These are phyloP conservation scores for Sprattus sprattus DNA, from an alignment of 2,113 vertebrate species.

Conservation along the genomic window DNA sequence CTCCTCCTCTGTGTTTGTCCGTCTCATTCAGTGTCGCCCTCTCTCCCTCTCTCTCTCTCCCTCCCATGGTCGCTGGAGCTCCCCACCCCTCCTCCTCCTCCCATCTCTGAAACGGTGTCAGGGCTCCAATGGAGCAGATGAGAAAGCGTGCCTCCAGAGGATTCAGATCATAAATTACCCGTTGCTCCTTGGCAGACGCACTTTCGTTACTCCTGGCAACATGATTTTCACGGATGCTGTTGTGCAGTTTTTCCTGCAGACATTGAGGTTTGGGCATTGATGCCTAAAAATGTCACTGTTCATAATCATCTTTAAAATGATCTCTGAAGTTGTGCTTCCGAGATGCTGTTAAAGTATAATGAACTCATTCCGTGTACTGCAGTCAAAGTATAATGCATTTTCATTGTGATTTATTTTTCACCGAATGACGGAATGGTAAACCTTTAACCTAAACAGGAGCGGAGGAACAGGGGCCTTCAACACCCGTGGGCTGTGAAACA, in stretches of 20 bases:
- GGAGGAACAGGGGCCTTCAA: background rate
- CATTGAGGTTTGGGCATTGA: background rate
- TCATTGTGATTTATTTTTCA: background rate
- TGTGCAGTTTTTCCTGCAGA: background rate
- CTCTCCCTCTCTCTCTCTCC: slow-evolving; percentile 49
- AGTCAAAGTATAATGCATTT: background rate
- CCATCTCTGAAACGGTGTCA: slow-evolving; percentile 58
- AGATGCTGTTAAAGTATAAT: background rate
- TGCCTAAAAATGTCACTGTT: background rate
- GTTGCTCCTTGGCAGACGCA: slow-evolving; percentile 9
- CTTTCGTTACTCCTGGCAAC: slow-evolving; percentile 36
- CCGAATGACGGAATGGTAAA: background rate
- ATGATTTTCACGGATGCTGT: background rate
- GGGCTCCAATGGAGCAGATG: slow-evolving; percentile 36
- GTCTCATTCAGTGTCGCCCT: slow-evolving; percentile 72
- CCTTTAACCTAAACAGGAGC: background rate
- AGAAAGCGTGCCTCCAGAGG: slow-evolving; percentile 41
- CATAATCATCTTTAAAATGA: background rate
- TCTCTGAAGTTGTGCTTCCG: background rate
- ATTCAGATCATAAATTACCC: slow-evolving; percentile 56
- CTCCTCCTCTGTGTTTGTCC: slow-evolving; percentile 50
- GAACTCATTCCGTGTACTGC: background rate
- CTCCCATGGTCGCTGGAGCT: slow-evolving; percentile 21
- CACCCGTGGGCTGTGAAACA: background rate
- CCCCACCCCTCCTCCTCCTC: slow-evolving; percentile 10